These are phyloP conservation scores for Corythornis cristatus DNA, from an alignment of 2,113 vertebrate species.

Conservation along the genomic window DNA sequence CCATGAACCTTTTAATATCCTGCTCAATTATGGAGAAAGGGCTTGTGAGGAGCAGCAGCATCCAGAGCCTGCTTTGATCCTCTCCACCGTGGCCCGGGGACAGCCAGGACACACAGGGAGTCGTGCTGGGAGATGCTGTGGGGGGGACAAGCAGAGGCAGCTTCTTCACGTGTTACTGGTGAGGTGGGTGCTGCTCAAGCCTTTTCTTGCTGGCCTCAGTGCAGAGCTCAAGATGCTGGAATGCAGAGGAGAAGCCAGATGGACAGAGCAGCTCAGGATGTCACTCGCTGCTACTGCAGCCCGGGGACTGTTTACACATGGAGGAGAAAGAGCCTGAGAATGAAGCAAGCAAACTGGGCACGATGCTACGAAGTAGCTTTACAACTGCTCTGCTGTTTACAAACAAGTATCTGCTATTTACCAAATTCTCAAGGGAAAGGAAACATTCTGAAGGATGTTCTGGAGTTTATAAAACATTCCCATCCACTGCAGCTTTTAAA, in stretches of 20 bases:
- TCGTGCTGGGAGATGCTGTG: rapidly evolving
- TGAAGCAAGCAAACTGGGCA: background rate
- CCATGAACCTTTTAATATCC: conserved; percentile 22
- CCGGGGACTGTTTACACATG: background rate
- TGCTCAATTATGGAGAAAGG: background rate
- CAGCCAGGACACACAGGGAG: rapidly evolving
- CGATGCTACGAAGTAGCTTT: background rate
- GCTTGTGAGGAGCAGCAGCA: background rate
- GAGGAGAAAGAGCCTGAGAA: background rate
- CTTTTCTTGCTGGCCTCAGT: background rate
- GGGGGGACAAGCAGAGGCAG: background rate
- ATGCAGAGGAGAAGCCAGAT: rapidly evolving
- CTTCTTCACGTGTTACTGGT: rapidly evolving
- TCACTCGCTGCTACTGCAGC: rapidly evolving
- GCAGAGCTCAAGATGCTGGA: background rate
- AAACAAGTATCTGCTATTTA: background rate
- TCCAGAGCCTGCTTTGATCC: rapidly evolving
- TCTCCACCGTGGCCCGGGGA: background rate
- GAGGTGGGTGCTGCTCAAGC: rapidly evolving
- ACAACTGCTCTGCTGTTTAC: background rate
- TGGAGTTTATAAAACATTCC: background rate
- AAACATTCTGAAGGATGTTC: background rate
- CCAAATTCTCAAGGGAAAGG: background rate
- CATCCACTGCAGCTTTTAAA: background rate
- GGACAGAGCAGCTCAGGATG: background rate